phyloP scores from a whole-genome alignment of 2,797 vertebrate species.

The Euthynnus affinis region DNA sequence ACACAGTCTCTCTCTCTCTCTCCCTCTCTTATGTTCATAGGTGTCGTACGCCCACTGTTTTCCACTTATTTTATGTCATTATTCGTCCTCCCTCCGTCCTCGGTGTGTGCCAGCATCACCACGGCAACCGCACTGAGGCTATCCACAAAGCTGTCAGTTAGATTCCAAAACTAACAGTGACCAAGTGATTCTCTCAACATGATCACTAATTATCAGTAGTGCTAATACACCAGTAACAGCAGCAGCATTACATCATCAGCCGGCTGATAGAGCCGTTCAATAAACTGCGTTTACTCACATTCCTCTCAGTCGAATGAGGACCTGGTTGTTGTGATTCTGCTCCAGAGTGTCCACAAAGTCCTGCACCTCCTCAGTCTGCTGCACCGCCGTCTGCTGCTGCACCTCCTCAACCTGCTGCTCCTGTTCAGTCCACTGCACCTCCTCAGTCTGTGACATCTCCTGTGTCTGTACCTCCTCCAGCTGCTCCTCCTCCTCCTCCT shows the following conservation, averaged over 20 bases:
- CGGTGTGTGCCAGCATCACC: constrained; percentile 45
- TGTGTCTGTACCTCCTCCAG: not conserved
- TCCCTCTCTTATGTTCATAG: constrained; percentile 21
- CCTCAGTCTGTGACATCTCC: not conserved
- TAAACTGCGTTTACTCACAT: constrained; percentile 73
- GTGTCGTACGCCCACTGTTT: constrained; percentile 47
- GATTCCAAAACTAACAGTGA: constrained; percentile 5
- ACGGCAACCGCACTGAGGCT: constrained; percentile 51
- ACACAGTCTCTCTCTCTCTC: constrained; percentile 1
- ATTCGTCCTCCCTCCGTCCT: constrained; percentile 40
- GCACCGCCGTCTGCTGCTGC: constrained; percentile 3
- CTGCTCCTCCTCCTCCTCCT: too few species aligned
- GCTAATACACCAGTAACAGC: constrained; percentile 3
- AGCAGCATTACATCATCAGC: constrained; percentile 34
- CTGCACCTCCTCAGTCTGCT: constrained; percentile 38
- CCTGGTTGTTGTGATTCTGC: constrained; percentile 74
- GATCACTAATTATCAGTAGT: constrained; percentile 11
- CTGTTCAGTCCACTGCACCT: constrained; percentile 31
- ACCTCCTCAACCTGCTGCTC: constrained; percentile 28
- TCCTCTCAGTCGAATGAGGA: constrained; percentile 76
- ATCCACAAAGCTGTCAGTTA: constrained; percentile 1
- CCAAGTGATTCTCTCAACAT: not conserved
- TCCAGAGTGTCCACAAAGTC: constrained; percentile 69
- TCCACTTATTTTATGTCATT: constrained; percentile 45
- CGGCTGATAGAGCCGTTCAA: not conserved